A percentile compares a stretch with the other conserved stretches of the same genome.
Conservation (phyloP, 2,888 invertebrate genomes). For the Psylliodes chrysocephalus region DNA sequence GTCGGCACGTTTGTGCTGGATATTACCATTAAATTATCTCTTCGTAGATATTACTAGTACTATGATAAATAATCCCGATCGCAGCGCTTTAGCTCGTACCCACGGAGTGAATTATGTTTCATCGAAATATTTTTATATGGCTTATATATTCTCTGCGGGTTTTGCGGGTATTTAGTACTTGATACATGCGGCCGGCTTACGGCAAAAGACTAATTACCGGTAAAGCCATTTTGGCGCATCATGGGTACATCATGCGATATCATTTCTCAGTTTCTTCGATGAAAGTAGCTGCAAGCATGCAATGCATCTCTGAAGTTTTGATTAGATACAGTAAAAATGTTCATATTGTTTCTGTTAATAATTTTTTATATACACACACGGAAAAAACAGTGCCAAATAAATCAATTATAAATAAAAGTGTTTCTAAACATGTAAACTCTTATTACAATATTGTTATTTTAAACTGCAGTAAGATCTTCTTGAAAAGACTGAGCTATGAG, state of each 20-base stretch:
- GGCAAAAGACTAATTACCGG: slow-evolving; percentile 6
- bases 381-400: too few relatives aligned
- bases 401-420: too few relatives aligned
- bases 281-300: too few relatives aligned
- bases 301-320: too few relatives aligned
- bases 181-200: slow-evolving; percentile 9
- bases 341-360: too few relatives aligned
- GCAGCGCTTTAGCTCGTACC: slow-evolving; percentile 43
- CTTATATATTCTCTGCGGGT: slow-evolving; percentile 16
- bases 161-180: slow-evolving; percentile 13
- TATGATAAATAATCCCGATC: slow-evolving; percentile 54
- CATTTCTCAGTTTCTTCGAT: too few relatives aligned
- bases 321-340: too few relatives aligned
- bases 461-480: too few relatives aligned
- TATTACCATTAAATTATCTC: slow-evolving; percentile 63
- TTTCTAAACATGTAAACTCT: too few relatives aligned
- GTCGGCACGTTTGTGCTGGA: slow-evolving; percentile 61
- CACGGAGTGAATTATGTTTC: slow-evolving; percentile 56
- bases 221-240: background rate
- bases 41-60: slow-evolving; percentile 52
- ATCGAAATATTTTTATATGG: slow-evolving; percentile 23
- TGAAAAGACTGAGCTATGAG: too few relatives aligned
- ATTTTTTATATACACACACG: too few relatives aligned
- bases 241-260: background rate
- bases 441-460: too few relatives aligned